Base-by-base conservation (phyloP, 2,797 vertebrate species). In the Thalassophryne amazonica region DNA sequence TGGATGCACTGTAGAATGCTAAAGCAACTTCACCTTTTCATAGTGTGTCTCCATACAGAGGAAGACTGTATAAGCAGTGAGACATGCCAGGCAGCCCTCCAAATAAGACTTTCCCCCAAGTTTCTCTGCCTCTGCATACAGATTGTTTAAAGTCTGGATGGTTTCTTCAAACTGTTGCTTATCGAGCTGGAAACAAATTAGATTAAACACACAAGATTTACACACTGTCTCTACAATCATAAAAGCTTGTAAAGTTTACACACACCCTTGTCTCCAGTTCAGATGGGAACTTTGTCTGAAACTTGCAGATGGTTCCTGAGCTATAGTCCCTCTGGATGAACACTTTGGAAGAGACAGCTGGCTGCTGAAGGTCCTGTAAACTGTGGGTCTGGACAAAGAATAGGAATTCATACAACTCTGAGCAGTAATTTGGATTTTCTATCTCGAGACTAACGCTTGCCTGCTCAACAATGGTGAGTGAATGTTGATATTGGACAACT, bases 21-120 rank as follows among this genome's bases (percentile, higher is more conserved):
- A 6, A 27, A n/a, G 7, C 2, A 2, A 3, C 11, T 23, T 33
- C 42, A 96, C 96, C 92, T 98, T 98, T 60, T 99, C 97, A 28
- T 98, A 99, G 70, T 98, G 96, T 0, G 97, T 99, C 70, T 99
- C 96, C 92, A 98, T 95, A 83, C 97, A 99, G 38, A 99, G 71
- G 75, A 98, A 98, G 76, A 98, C 88, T 43, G 95, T 97, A 15
- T 98, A 99, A 1, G 94, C 97, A 0, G 96, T 99, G 54, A 98
- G 68, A 59, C 97, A 96, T 51, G 95, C 95, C 5, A 99, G 80
- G 41, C 94, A 98, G 15, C 97, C 95, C 78, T 99, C 97, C 13
- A 99, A 78, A 29, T 98, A 99, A 0, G 97, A 98, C 4, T 93
- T 93, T 27, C 94, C 94, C 2, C 96, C 96, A 0, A 99, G 88